Base-by-base conservation (phyloP, 2,888 invertebrate genomes). In the Diarsia mendica region DNA sequence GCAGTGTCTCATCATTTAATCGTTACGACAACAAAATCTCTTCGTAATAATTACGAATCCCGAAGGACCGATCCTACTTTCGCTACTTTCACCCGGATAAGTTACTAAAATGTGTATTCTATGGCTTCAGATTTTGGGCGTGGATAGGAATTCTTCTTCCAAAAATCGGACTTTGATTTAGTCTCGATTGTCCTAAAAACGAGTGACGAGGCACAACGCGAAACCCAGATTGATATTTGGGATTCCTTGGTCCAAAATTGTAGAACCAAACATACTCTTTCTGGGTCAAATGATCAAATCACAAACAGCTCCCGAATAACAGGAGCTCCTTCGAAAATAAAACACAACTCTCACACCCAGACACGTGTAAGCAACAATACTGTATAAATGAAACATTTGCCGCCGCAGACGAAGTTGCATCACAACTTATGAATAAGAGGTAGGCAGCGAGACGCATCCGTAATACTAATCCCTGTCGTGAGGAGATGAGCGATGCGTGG, bases 391-490 rank as follows among this genome's bases (percentile, higher is more conserved):
- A 63, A 82, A 72, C 63, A 69, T 84, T 70, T 72, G 60, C 49
- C 60, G 44, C 33, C 64, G 28, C 66, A 69, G 67, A 65, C 65
- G 64, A 63, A 46, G 67, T 84, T 82, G 84, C 80, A 84, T 84
- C 72, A 84, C 80, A 80, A 67, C 72, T 67, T 72, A 80, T 84
- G 72, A 84, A 84, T 83, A 82, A 77, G 67, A 67, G 82, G 75
- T 73, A 72, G 65, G 58, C 72, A 72, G 70, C 11, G 58, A 66
- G 60, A 75, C 85, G 85, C 75, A 81, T 71, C 46, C 28, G 82
- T 85, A 81, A 75, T 85, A 75, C 85, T 75, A 75, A 85, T 77
- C n/a, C n/a, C 23, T 13, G 67, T 85, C 85, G 83, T 75, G 85
- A 82, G 78, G 80, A 82, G 84, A 83, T 85, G 85, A 75, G 55